Percentiles rank a stretch among this genome's conserved stretches.
These are phyloP conservation scores for Thamnophis sirtalis DNA, from an alignment of 2,113 vertebrate genomes.

Conservation along the genomic window DNA sequence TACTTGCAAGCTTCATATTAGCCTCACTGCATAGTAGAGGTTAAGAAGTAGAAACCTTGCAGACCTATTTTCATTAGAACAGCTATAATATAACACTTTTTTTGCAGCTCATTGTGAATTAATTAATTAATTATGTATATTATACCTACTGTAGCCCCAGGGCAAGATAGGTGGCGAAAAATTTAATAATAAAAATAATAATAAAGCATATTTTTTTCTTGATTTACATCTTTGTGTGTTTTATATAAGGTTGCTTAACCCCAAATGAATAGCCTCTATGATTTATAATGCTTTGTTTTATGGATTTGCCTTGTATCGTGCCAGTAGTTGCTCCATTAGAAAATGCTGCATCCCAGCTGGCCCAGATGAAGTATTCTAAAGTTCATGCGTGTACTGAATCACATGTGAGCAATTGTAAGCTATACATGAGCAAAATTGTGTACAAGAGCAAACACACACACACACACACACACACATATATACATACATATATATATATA, in stretches of 20 bases:
- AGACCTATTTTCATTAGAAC: not conserved
- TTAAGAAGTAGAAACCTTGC: not conserved
- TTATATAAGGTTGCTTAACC: not conserved
- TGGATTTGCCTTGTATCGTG: not conserved
- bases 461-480: no score
- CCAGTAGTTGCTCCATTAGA: not conserved
- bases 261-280: not conserved
- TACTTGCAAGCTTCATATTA: not conserved
- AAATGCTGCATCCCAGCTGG: not conserved
- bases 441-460: no score
- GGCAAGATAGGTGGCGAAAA: not conserved
- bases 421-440: no score
- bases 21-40: not conserved
- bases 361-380: not conserved
- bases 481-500: no score
- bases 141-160: not conserved
- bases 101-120: not conserved
- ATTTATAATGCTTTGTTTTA: not conserved
- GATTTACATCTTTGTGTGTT: not conserved
- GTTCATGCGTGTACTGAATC: not conserved
- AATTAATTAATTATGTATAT: not conserved
- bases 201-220: not conserved
- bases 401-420: not conserved
- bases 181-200: not conserved
- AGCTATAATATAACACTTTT: not conserved